Evolutionary conservation across 53 echinoderm and acorn worm species (phyloP), one percentile per base, ranked within the genome.

Genomic region (Arbacia lixula): DNA sequence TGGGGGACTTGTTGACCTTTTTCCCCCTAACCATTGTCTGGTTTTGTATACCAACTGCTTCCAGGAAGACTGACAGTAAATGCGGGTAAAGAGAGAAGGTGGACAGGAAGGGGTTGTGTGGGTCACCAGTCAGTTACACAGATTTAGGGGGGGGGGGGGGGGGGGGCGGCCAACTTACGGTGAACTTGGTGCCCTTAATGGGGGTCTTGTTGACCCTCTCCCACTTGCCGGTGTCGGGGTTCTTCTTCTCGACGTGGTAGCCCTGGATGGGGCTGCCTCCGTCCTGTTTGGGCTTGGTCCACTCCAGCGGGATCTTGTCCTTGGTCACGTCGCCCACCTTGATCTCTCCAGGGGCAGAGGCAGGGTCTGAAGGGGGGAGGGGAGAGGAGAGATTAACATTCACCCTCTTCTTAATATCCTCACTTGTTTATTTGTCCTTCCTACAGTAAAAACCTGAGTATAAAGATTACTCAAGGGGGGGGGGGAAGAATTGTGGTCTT

Each of bases 161-260:
- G n/a, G n/a, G 17, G 50, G 12, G 21, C 21, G 43, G n/a, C 71
- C 6, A 4, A 78, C 79, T 53, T 34, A 84, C 89, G 27, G 66
- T 86, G 69, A 87, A 91, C 81, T 94, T 85, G 68, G 86, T 92
- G 28, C 90, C 98, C 68, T 90, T 94, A 73, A 90, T 92, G 52
- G 98, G 98, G 2, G 83, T 84, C 60, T 91, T 92, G 71, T 98
- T 98, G 68, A 94, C 88, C 65, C 76, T 89, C 75, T 92, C 92
- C 98, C 98, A 98, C 53, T 90, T 78, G 32, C 90, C 92, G 12
- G 90, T 92, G 62, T 92, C 88, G 1, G 93, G 93, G 72, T 98
- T 94, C 60, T 91, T 92, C 87, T 90, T 98, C 88, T 98, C 92
- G 4, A 98, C 90, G 36, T 92, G 76, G 85, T 98, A 98, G 35